Percentiles rank a stretch among this genome's conserved stretches.
Evolutionary conservation across 1,140 invertebrate genomes (phyloP).

Genomic region (Portunus trituberculatus): DNA sequence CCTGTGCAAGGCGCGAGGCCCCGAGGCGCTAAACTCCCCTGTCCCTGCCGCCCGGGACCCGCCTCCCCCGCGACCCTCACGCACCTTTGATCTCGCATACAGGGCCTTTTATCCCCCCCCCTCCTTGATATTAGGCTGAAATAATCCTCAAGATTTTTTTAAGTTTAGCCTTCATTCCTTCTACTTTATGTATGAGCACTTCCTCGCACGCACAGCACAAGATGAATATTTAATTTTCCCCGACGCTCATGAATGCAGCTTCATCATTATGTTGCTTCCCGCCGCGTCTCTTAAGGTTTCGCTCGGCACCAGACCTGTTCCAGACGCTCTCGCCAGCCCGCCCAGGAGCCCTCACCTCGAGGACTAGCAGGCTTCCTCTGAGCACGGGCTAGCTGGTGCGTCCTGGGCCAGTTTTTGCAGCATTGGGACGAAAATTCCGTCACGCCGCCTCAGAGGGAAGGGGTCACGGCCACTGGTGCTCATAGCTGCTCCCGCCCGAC

Average conservation of each 20-base stretch:
- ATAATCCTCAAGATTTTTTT: not conserved
- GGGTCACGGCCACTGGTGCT: conserved; percentile 1
- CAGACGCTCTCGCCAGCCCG: not conserved
- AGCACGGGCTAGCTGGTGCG: not conserved
- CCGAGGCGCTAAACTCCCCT: not conserved
- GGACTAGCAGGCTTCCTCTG: not conserved
- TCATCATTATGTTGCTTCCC: conserved; percentile 20
- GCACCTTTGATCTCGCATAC: not conserved
- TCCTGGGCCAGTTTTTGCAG: not conserved
- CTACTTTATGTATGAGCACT: not conserved
- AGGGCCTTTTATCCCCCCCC: not conserved
- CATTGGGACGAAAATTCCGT: not conserved
- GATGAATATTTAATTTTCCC: conserved; percentile 5
- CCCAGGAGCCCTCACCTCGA: not conserved
- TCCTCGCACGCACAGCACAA: not conserved
- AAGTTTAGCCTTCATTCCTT: not conserved
- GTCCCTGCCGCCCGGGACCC: not conserved
- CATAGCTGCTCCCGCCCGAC: no score
- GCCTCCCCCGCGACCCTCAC: not conserved
- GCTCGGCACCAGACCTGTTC: not conserved
- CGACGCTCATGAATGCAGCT: not conserved
- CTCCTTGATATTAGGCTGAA: not conserved
- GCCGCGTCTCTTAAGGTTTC: not conserved
- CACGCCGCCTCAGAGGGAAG: not conserved
- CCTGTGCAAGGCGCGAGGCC: not conserved